phyloP scores from a whole-genome alignment of 2,113 vertebrate genomes.

The Micronycteris hirsuta region DNA sequence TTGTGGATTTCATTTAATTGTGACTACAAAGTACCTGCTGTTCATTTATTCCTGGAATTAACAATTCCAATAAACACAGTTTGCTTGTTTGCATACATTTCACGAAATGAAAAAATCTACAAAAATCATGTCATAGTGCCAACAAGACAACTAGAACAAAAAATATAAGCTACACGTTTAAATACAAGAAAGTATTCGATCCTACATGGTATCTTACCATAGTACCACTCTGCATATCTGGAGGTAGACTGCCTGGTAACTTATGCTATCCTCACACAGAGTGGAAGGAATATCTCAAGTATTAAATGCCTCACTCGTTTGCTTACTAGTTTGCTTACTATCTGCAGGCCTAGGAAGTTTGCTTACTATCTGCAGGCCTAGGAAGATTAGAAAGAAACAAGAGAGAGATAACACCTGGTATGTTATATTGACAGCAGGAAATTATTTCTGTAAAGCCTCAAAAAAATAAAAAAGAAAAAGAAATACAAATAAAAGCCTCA shows the following conservation, averaged over 20 bases:
- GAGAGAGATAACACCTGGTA: not conserved
- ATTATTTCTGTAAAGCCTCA: not conserved
- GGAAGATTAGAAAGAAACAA: not conserved
- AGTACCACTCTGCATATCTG: not conserved
- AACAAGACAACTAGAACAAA: slow-evolving; percentile 3
- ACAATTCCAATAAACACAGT: not conserved
- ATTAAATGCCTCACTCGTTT: too few relatives aligned
- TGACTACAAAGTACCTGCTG: slow-evolving; percentile 1
- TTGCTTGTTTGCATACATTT: not conserved
- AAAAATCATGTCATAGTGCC: not conserved
- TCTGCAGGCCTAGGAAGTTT: not conserved
- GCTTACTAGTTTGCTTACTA: not conserved
- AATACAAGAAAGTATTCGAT: not conserved
- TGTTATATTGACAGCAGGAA: not conserved
- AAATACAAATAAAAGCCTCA: not conserved
- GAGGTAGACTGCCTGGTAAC: not conserved
- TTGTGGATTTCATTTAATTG: not conserved
- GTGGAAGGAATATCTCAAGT: slow-evolving; percentile 5
- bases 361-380: not conserved
- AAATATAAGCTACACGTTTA: not conserved
- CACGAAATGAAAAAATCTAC: not conserved
- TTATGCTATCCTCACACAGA: not conserved
- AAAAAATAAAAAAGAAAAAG: not conserved
- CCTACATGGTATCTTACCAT: not conserved
- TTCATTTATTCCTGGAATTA: slow-evolving; percentile 1